phyloP scores from a whole-genome alignment of 2,797 vertebrate species.

The Sebastes melanostomus region DNA sequence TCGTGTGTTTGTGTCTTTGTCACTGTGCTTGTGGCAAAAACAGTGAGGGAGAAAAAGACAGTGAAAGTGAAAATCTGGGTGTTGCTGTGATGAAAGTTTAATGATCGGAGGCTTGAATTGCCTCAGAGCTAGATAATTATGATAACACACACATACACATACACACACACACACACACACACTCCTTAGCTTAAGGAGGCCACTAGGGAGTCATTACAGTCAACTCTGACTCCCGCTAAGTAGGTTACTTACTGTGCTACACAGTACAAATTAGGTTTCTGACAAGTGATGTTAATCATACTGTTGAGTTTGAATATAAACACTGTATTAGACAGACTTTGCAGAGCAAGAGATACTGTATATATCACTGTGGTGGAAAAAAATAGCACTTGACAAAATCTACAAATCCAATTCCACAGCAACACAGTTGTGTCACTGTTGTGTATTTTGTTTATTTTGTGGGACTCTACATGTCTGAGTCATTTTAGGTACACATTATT shows the following conservation, averaged over 20 bases:
- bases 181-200: constrained; percentile 16
- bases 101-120: constrained; percentile 23
- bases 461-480: neutral
- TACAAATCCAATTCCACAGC: constrained; percentile 14
- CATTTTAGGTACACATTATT: neutral
- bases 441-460: neutral
- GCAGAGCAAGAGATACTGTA: neutral
- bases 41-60: neutral
- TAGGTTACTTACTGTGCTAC: constrained; percentile 52
- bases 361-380: constrained; percentile 6
- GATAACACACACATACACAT: neutral
- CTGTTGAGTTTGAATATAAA: constrained; percentile 44
- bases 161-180: neutral
- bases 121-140: constrained; percentile 36
- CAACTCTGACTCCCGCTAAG: constrained; percentile 51
- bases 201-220: constrained; percentile 40
- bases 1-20: neutral
- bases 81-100: constrained; percentile 36
- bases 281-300: constrained; percentile 50
- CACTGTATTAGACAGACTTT: constrained; percentile 9
- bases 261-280: constrained; percentile 46
- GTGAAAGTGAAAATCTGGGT: constrained; percentile 26
- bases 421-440: neutral
- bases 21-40: neutral
- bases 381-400: constrained; percentile 26